These are phyloP conservation scores for Spea multiplicata DNA, from an alignment of 2,113 vertebrate species.

Conservation along the genomic window DNA sequence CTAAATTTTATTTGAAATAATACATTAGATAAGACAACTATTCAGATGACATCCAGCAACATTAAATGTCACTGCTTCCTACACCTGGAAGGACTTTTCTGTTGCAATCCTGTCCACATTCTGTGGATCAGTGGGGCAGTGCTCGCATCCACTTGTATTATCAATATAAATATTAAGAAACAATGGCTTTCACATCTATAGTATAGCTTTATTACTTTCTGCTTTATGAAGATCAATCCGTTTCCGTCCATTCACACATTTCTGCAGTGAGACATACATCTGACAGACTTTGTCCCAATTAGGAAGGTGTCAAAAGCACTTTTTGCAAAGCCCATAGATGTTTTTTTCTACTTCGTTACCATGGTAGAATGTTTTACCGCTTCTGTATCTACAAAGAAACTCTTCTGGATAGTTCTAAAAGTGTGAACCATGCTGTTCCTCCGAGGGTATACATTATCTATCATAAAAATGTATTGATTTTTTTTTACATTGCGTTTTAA, in stretches of 20 bases:
- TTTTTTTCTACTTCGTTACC: constrained; percentile 32
- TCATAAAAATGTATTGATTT: not conserved
- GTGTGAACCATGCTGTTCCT: constrained; percentile 4
- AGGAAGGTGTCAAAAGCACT: constrained; percentile 30
- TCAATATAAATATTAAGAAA: not conserved
- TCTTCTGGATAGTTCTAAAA: constrained; percentile 4
- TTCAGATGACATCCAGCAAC: too few relatives aligned
- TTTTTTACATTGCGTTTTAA: not conserved
- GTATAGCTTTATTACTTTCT: constrained; percentile 16
- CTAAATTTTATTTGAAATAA: too few relatives aligned
- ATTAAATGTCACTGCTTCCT: too few relatives aligned
- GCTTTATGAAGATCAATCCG: constrained; percentile 16
- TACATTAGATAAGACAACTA: too few relatives aligned
- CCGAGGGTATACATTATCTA: not conserved
- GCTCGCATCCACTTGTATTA: not conserved
- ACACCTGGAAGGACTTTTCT: not conserved
- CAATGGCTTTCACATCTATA: not conserved
- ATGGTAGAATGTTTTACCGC: not conserved
- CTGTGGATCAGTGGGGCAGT: not conserved
- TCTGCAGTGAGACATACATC: constrained; percentile 12
- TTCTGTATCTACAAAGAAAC: constrained; percentile 10
- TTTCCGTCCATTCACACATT: constrained; percentile 22
- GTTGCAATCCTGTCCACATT: not conserved
- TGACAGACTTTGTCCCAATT: constrained; percentile 35
- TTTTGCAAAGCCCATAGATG: constrained; percentile 32